phyloP scores from a whole-genome alignment of 2,888 invertebrate genomes.

The Lasius platythorax region DNA sequence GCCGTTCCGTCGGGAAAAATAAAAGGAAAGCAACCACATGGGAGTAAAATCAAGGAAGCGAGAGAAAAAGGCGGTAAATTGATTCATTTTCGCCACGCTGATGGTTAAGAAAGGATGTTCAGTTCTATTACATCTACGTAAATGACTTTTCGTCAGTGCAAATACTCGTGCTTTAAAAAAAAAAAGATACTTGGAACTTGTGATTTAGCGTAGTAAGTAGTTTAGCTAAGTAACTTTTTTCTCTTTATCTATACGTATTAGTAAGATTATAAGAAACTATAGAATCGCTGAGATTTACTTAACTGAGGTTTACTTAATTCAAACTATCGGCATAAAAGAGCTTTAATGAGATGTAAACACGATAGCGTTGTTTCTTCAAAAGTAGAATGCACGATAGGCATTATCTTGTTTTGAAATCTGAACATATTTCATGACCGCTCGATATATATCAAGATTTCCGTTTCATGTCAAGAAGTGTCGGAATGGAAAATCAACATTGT shows the following conservation, averaged over 20 bases:
- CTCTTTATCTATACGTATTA: neutral
- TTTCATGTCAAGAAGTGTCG: neutral
- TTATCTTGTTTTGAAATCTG: constrained; percentile 1
- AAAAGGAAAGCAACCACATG: neutral
- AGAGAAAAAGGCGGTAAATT: neutral
- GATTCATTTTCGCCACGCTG: constrained; percentile 23
- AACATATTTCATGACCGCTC: neutral
- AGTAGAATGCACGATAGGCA: neutral
- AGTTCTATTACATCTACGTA: neutral
- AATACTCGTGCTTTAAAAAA: constrained; percentile 11
- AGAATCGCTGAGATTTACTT: constrained; percentile 7
- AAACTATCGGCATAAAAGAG: neutral
- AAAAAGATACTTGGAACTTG: neutral
- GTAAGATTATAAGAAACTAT: neutral
- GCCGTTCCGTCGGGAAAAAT: neutral
- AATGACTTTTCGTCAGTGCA: neutral
- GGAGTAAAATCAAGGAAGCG: neutral
- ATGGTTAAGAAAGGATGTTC: constrained; percentile 1
- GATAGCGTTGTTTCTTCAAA: constrained; percentile 5
- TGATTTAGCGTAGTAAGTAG: constrained; percentile 14
- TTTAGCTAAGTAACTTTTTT: constrained; percentile 24
- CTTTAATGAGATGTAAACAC: constrained; percentile 24
- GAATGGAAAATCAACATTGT: neutral
- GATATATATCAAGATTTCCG: neutral
- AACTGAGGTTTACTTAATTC: constrained; percentile 17